Conservation (phyloP, 2,797 vertebrate genomes). For the Coregonus sp. region DNA sequence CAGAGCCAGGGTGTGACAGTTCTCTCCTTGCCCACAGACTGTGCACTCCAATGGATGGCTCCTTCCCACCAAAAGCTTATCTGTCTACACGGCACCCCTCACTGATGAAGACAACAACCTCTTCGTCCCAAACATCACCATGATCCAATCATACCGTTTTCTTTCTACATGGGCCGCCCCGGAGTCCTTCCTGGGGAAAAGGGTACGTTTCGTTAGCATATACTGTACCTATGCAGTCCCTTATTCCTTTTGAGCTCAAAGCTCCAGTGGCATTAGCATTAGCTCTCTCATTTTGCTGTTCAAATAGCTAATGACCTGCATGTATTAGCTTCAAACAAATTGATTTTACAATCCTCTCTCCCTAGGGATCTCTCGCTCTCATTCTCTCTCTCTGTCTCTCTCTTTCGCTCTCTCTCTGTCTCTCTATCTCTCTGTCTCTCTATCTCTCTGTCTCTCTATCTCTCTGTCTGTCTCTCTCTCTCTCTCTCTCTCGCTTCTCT, state of each 20-base stretch:
- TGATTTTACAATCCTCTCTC: not conserved
- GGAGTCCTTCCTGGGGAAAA: conserved; percentile 84
- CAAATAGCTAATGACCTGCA: not conserved
- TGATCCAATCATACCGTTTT: conserved; percentile 57
- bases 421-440: not conserved
- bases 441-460: too few species aligned
- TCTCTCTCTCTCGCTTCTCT: too few species aligned
- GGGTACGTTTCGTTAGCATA: conserved; percentile 67
- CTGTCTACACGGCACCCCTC: conserved; percentile 45
- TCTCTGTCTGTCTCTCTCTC: too few species aligned
- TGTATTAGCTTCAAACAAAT: not conserved
- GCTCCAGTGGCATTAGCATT: conserved; percentile 56
- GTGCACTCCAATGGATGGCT: conserved; percentile 78
- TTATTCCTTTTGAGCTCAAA: not conserved
- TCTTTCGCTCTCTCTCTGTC: too few species aligned
- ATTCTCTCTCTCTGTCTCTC: too few species aligned
- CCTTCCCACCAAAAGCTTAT: conserved; percentile 59
- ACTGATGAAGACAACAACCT: conserved; percentile 69
- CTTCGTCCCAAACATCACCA: conserved; percentile 67
- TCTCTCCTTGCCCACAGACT: conserved; percentile 66
- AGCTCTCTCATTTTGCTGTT: not conserved
- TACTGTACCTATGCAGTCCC: conserved; percentile 56
- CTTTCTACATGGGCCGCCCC: conserved; percentile 86
- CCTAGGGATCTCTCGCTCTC: not conserved
- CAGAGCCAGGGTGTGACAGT: too few species aligned